Evolutionary conservation across 2,113 vertebrate species (phyloP).

Genomic region (Indri indri): DNA sequence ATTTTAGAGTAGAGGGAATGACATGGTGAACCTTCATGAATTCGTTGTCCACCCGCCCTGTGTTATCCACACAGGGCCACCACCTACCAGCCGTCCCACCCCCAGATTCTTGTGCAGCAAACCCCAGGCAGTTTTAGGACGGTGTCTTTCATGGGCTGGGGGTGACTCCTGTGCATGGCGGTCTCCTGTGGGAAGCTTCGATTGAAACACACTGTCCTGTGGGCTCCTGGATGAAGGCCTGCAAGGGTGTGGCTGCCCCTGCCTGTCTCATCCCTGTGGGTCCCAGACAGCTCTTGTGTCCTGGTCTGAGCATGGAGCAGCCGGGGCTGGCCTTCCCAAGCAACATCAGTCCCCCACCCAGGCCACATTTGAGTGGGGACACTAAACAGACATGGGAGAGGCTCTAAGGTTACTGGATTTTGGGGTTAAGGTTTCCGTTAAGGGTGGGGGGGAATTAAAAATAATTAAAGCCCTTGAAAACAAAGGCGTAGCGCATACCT

Average conservation of each 20-base stretch:
- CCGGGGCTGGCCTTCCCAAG: background rate
- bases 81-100: background rate
- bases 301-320: background rate
- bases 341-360: too few species aligned
- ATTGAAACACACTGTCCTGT: background rate
- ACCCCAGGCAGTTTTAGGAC: background rate
- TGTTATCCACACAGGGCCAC: background rate
- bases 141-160: background rate
- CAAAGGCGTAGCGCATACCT: background rate
- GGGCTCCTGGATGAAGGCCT: background rate
- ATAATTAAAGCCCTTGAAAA: background rate
- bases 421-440: background rate
- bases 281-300: fast-evolving
- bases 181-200: background rate
- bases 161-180: background rate
- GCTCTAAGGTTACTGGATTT: background rate
- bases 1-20: background rate
- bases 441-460: background rate
- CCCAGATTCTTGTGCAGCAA: background rate
- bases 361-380: background rate
- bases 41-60: too few species aligned
- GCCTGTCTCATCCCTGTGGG: background rate
- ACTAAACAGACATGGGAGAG: background rate
- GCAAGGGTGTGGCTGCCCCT: too few species aligned
- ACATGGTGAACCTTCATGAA: background rate